Percentiles rank a stretch among this genome's conserved stretches.
Evolutionary conservation across 1,140 invertebrate species (phyloP).

Genomic region (Cecropterus lyciades): DNA sequence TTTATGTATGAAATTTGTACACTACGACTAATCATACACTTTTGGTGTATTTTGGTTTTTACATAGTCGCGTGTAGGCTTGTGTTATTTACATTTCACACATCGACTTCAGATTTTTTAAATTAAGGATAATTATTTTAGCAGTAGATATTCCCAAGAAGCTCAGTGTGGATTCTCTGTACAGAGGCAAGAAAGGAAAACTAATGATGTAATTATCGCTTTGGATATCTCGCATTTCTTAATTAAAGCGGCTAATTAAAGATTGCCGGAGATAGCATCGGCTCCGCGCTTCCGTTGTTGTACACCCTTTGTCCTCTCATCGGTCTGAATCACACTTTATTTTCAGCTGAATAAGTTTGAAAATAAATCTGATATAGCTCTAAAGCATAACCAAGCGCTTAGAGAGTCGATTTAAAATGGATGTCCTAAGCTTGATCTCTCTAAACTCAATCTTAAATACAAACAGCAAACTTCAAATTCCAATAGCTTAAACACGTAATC

Average conservation of each 20-base stretch:
- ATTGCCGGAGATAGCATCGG: conserved; percentile 54
- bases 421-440: not conserved
- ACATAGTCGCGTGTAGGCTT: too few relatives aligned
- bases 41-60: too few relatives aligned
- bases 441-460: conserved; percentile 5
- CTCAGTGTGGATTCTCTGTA: not conserved
- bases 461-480: conserved; percentile 15
- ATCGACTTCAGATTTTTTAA: too few relatives aligned
- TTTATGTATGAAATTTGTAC: too few relatives aligned
- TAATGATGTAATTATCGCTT: conserved; percentile 70
- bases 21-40: too few relatives aligned
- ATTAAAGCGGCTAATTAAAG: conserved; percentile 74
- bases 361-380: conserved; percentile 4
- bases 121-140: too few relatives aligned
- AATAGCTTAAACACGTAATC: conserved; percentile 1
- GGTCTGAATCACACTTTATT: conserved; percentile 37
- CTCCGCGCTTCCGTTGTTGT: conserved; percentile 60
- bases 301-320: conserved; percentile 46
- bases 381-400: conserved; percentile 1
- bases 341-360: conserved; percentile 6
- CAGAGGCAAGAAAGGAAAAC: conserved; percentile 34
- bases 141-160: too few relatives aligned
- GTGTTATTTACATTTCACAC: too few relatives aligned
- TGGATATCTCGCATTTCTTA: conserved; percentile 60
- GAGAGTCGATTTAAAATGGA: conserved; percentile 35